Conservation (phyloP, 1,140 invertebrate genomes). For the Philopotamus ludificatus region DNA sequence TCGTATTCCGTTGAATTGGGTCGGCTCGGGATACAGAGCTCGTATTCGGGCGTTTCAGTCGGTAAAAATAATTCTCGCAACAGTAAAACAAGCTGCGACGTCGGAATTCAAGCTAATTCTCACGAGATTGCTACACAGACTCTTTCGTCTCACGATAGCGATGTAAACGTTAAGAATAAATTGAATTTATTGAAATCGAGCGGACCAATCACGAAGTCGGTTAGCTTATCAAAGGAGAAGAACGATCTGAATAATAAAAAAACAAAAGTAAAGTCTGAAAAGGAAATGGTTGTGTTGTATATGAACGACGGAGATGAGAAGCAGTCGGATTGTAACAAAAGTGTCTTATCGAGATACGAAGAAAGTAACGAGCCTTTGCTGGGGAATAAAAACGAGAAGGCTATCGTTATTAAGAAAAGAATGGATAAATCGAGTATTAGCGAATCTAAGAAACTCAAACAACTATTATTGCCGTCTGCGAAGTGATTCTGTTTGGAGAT, state of each 20-base stretch:
- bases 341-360: not conserved
- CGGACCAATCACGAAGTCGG: slow-evolving; percentile 18
- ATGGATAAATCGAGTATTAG: slow-evolving; percentile 43
- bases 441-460: slow-evolving; percentile 51
- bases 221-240: slow-evolving; percentile 11
- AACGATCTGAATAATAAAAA: slow-evolving; percentile 44
- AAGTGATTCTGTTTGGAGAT: too few species aligned
- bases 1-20: slow-evolving; percentile 49
- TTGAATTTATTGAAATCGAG: slow-evolving; percentile 28
- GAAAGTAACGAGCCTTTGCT: slow-evolving; percentile 32
- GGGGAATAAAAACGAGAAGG: slow-evolving; percentile 35
- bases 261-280: slow-evolving; percentile 34
- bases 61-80: slow-evolving; percentile 55
- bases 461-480: slow-evolving; percentile 50
- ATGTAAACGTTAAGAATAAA: slow-evolving; percentile 38
- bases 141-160: slow-evolving; percentile 38
- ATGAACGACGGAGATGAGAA: slow-evolving; percentile 40
- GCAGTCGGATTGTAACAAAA: not conserved
- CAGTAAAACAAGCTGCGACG: slow-evolving; percentile 53
- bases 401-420: slow-evolving; percentile 36
- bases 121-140: slow-evolving; percentile 63
- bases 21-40: slow-evolving; percentile 50
- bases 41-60: slow-evolving; percentile 51
- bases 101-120: slow-evolving; percentile 60
- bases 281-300: slow-evolving; percentile 43